Conservation (phyloP, 1,140 invertebrate species). For the Idris sp. region DNA sequence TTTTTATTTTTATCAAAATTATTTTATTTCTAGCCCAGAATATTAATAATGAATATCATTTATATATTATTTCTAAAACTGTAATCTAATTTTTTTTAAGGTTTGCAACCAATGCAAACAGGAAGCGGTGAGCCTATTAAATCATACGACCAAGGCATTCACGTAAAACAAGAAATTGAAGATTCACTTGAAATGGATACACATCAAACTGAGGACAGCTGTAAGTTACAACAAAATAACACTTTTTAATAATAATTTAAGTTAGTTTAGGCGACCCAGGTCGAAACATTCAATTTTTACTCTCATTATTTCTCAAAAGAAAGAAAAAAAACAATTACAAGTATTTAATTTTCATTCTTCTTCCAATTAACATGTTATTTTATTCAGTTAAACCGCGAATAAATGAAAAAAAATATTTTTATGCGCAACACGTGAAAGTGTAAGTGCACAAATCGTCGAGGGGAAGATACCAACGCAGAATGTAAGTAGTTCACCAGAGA, state of each 20-base stretch:
- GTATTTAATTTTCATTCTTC: slow-evolving; percentile 16
- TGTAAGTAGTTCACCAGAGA: no score
- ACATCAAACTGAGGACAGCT: slow-evolving; percentile 50
- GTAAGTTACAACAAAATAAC: slow-evolving; percentile 39
- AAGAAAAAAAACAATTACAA: no score
- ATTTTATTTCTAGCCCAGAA: no score
- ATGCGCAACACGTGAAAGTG: no score
- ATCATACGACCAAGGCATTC: slow-evolving; percentile 25
- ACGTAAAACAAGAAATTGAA: slow-evolving; percentile 55
- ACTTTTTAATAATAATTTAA: slow-evolving; percentile 9
- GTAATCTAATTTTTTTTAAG: no score
- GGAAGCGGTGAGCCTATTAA: slow-evolving; percentile 43
- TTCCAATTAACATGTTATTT: neutral
- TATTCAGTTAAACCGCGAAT: no score
- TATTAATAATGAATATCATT: no score
- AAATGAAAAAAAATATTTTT: no score
- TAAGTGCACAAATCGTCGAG: slow-evolving; percentile 33
- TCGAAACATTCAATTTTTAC: slow-evolving; percentile 35
- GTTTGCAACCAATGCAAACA: slow-evolving; percentile 42
- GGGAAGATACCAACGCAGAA: slow-evolving; percentile 13
- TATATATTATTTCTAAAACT: no score
- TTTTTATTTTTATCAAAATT: no score
- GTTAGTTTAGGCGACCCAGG: slow-evolving; percentile 47
- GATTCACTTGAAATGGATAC: slow-evolving; percentile 54
- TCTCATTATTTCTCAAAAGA: slow-evolving; percentile 33